Base-by-base conservation (phyloP, 2,888 invertebrate species). In the Itoplectis maculator region DNA sequence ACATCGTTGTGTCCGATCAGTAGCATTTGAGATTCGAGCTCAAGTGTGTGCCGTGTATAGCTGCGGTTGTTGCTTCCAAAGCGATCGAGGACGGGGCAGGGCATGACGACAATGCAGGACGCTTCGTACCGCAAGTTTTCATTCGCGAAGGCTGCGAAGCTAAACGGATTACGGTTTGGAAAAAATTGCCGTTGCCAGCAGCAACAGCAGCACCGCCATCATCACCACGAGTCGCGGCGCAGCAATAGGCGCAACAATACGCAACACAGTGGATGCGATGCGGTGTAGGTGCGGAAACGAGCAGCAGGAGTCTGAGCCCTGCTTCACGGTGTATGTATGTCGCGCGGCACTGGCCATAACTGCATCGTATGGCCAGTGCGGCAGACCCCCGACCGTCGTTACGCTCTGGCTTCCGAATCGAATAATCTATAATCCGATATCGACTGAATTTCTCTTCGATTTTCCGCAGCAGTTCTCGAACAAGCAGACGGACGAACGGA, bases 341-440 rank as follows among this genome's bases (percentile, higher is more conserved):
- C n/a, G n/a, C n/a, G n/a, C n/a, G n/a, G n/a, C n/a, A n/a, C n/a
- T n/a, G n/a, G n/a, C n/a, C n/a, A n/a, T n/a, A n/a, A n/a, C n/a
- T 59, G 66, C 40, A 75, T 47, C 63, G 56, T 42, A n/a, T n/a
- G 63, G 73, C 42, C 40, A 18, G 20, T 45, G 42, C n/a, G n/a
- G 35, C 66, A 76, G 54, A 4, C 40, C 37, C 23, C 51, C 76
- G 75, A 20, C 65, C 54, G 61, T 61, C n/a, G n/a, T 29, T 73
- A 76, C 78, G 79, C 61, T 56, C 66, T 29, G 35, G 74, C 81
- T 81, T 79, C 80, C 78, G 79, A 83, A 84, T 83, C 80, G 66
- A 84, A 86, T 84, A 86, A 83, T 84, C 82, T 84, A 82, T 83
- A 84, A 86, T 82, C 83, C 82, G 80, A 84, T 83, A 83, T 82